phyloP scores from a whole-genome alignment of 2,113 vertebrate genomes.

The Tapirus terrestris region DNA sequence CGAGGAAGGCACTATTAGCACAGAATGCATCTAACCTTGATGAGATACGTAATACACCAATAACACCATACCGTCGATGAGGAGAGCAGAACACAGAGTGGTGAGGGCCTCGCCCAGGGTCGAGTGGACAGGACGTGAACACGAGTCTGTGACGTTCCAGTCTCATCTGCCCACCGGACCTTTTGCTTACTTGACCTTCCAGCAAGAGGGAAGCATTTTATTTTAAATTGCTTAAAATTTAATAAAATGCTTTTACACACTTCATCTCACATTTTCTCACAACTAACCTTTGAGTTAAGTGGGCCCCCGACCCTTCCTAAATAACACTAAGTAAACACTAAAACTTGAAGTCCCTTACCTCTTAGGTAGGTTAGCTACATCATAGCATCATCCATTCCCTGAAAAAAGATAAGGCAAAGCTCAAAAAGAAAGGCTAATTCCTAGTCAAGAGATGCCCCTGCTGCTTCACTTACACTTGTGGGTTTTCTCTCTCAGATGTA shows the following conservation, averaged over 20 bases:
- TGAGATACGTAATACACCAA: background rate
- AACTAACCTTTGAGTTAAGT: background rate
- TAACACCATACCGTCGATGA: background rate
- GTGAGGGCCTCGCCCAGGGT: background rate
- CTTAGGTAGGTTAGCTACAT: background rate
- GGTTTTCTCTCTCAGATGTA: background rate
- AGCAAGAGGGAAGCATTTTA: constrained; percentile 7
- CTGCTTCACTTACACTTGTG: background rate
- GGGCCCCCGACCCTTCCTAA: background rate
- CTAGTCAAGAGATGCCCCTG: background rate
- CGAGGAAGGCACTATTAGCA: background rate
- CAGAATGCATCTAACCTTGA: background rate
- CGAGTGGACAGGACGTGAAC: background rate
- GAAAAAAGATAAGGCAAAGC: background rate
- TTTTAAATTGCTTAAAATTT: background rate
- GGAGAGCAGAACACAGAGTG: background rate
- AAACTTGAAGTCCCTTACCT: background rate
- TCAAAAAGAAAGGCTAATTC: background rate
- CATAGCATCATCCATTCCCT: background rate
- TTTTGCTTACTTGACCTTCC: background rate
- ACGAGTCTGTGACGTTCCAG: background rate
- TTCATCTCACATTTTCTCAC: background rate
- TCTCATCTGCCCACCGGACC: background rate
- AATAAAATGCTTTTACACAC: background rate
- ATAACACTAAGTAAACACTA: background rate